Base-by-base conservation (phyloP, 2,888 invertebrate genomes). In the Hydraecia micacea region DNA sequence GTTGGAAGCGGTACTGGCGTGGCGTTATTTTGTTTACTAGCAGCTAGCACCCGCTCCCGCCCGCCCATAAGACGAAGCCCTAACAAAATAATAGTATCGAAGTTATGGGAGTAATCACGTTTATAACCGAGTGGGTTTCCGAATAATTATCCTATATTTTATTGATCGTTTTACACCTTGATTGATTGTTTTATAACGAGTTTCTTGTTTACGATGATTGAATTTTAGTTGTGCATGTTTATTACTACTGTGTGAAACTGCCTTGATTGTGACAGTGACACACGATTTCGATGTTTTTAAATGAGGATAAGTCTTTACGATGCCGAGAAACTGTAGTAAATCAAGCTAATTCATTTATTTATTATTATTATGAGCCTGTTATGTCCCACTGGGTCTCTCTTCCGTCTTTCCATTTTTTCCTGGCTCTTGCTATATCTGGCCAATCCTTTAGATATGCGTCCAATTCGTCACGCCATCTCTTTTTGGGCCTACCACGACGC, bases 61-160 rank as follows among this genome's bases (percentile, higher is more conserved):
- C 91, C 91, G 89, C 90, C 91, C 87, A 86, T 82, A 81, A 76
- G 84, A 81, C 74, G 87, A 85, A 87, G 82, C 88, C 89, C 86
- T 90, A 88, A 85, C 85, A 88, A 83, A 86, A 86, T 88, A 83
- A 79, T 86, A 84, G 32, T 62, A 81, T 65, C 11, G 21, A 73
- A 62, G n/a, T 75, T 63, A 81, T 69, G 75, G 79, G 69, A 70
- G 67, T 78, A 76, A 82, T 77, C 49, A 80, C 81, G 79, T 79
- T 80, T 80, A 75, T 80, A 70, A 75, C 36, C 39, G 62, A 49
- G 58, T 74, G 39, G 65, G 68, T 68, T 71, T 65, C 60, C 8
- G 58, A 83, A 83, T 70, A 75, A 81, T 66, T 82, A 71, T 62
- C 42, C 25, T 25, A 11, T 2, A 11, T 60, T 55, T 68, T 46